Evolutionary conservation across 2,113 vertebrate species (phyloP), one percentile per base, ranked within the genome.

Genomic region (Laticauda colubrina): DNA sequence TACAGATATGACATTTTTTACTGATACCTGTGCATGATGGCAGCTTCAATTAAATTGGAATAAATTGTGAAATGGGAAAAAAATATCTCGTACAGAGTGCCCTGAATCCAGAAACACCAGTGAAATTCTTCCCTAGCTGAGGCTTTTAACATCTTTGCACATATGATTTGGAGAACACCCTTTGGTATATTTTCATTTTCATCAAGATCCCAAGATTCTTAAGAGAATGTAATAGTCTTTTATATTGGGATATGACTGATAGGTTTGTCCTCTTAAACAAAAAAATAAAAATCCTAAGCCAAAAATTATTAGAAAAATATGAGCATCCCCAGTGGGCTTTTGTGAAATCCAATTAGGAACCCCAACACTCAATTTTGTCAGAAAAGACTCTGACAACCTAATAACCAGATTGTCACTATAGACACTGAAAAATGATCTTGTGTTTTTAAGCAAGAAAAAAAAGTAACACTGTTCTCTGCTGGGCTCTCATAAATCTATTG

Each of bases 341-440:
- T 90, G 94, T 94, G 89, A 93, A 97, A 96, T 94, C 94, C 95
- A 97, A 97, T 97, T 95, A 96, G 93, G 95, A 96, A 98, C 95
- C 94, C 95, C 94, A 92, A 95, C 0, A 0, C 91, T 93, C 92
- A 34, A 92, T 94, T 97, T 96, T 96, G 95, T 96, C 94, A 96
- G 94, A 97, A 95, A 95, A 64, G 81, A 92, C 94, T 95, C 54
- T 93, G 97, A 96, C 95, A 97, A 95, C 89, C 93, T 96, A 97
- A 96, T 97, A 97, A 98, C 94, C 93, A 96, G 89, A 97, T 91
- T 96, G 95, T 95, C 96, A 96, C 92, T 18, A 94, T 95, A 24
- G 93, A 96, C 95, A 96, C 89, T 95, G 89, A 97, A 96, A 97
- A 97, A 96, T 94, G 95, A 94, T 92, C 92, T 57, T 93, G 26